These are phyloP conservation scores for Andrena bicolor DNA, from an alignment of 2,888 invertebrate genomes.

Conservation along the genomic window DNA sequence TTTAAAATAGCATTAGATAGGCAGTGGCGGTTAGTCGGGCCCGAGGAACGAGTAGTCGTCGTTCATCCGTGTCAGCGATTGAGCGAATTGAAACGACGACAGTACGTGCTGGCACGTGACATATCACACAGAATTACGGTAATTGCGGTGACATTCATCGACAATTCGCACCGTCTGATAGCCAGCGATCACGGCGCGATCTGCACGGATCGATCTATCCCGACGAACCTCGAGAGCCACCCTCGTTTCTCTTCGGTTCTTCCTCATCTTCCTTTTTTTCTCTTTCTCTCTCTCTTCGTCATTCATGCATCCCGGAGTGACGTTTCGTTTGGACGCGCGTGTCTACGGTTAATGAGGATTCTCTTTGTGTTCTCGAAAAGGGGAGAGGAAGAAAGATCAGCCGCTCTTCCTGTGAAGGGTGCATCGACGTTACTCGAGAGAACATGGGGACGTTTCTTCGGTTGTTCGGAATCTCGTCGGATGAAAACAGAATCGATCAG, in stretches of 20 bases:
- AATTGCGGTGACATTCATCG: constrained; percentile 44
- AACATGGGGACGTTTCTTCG: constrained; percentile 77
- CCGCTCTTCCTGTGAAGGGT: constrained; percentile 1
- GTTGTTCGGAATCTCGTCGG: constrained; percentile 72
- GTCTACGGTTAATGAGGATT: not conserved
- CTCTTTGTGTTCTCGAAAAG: not conserved
- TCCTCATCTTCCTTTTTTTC: constrained; percentile 1
- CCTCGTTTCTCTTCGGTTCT: not conserved
- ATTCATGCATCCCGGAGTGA: not conserved
- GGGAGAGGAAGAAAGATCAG: not conserved
- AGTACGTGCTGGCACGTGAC: constrained; percentile 66
- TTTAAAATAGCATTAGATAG: constrained; percentile 64
- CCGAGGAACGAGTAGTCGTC: constrained; percentile 56
- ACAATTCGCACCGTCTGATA: constrained; percentile 7
- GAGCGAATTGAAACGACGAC: constrained; percentile 56
- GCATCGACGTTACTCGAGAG: not conserved
- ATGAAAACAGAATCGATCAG: constrained; percentile 80
- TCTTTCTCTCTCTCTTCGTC: not conserved
- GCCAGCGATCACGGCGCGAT: constrained; percentile 38
- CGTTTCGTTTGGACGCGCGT: not conserved
- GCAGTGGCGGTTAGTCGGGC: constrained; percentile 56
- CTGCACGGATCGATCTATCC: constrained; percentile 34
- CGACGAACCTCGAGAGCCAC: constrained; percentile 14
- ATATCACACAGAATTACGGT: constrained; percentile 66
- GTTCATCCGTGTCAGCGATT: constrained; percentile 55